phyloP scores from a whole-genome alignment of 2,888 invertebrate genomes.

The Tineola bisselliella region DNA sequence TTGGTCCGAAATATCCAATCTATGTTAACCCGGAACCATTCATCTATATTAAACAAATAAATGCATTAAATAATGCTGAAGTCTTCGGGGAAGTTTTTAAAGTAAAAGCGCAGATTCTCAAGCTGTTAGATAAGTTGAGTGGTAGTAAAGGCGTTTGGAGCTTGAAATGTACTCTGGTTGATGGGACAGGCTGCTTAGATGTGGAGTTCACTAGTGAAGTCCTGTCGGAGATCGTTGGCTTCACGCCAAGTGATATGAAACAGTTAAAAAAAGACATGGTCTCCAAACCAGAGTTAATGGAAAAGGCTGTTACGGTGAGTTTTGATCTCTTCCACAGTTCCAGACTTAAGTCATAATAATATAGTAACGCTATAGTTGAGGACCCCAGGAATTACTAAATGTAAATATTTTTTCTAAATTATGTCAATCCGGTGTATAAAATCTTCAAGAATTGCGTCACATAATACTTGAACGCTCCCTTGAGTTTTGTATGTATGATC shows the following conservation, averaged over 20 bases:
- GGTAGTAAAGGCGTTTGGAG: constrained; percentile 63
- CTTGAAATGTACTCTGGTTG: constrained; percentile 65
- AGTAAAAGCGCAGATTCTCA: constrained; percentile 68
- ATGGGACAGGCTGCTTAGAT: constrained; percentile 64
- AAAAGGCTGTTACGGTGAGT: constrained; percentile 41
- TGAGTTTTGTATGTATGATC: no score
- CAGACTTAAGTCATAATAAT: no score
- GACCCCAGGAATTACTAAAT: no score
- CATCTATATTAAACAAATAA: constrained; percentile 55
- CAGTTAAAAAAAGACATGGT: constrained; percentile 44
- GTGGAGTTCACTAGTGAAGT: constrained; percentile 68
- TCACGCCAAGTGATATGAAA: constrained; percentile 54
- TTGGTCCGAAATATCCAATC: constrained; percentile 16
- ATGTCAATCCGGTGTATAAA: no score
- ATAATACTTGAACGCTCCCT: no score
- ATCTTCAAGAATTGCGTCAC: no score
- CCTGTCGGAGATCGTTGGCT: constrained; percentile 57
- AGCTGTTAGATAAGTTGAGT: constrained; percentile 62
- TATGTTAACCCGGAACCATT: constrained; percentile 40
- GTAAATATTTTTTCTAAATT: no score
- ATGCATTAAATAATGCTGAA: constrained; percentile 32
- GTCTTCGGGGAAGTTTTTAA: constrained; percentile 52
- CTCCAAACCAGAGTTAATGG: constrained; percentile 39
- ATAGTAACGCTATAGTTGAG: no score
- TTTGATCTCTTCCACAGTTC: no score